Evolutionary conservation across 2,797 vertebrate species (phyloP).

Genomic region (Sphenodon punctatus): DNA sequence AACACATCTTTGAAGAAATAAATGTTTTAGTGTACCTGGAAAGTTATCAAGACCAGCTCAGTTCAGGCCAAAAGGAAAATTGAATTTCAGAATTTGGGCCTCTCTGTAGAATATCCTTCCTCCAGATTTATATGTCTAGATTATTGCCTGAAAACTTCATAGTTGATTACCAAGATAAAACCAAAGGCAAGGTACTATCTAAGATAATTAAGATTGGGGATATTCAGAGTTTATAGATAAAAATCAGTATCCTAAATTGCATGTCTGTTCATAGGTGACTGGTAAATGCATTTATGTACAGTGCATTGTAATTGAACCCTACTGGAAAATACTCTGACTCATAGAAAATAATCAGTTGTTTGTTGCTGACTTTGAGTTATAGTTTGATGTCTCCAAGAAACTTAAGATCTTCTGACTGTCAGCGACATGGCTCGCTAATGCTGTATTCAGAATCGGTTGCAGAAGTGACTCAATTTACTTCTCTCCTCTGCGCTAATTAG

Average conservation of each 20-base stretch:
- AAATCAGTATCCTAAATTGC: not conserved
- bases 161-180: not conserved
- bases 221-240: not conserved
- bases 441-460: not conserved
- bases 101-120: not conserved
- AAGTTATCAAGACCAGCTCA: not conserved
- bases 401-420: not conserved
- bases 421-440: not conserved
- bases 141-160: not conserved
- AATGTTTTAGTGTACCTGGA: not conserved
- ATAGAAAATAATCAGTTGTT: not conserved
- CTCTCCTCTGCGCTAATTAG: too few relatives aligned
- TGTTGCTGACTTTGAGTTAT: not conserved
- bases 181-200: slow-evolving; percentile 6
- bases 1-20: slow-evolving; percentile 19
- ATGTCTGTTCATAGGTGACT: not conserved
- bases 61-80: not conserved
- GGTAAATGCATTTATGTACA: not conserved
- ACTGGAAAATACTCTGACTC: not conserved
- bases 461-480: not conserved
- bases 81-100: too few relatives aligned
- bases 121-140: not conserved
- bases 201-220: not conserved
- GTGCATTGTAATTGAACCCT: not conserved
- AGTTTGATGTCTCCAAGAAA: not conserved